phyloP scores from a whole-genome alignment of 2,888 invertebrate species.

The Rhimphoctona megacephalus region DNA sequence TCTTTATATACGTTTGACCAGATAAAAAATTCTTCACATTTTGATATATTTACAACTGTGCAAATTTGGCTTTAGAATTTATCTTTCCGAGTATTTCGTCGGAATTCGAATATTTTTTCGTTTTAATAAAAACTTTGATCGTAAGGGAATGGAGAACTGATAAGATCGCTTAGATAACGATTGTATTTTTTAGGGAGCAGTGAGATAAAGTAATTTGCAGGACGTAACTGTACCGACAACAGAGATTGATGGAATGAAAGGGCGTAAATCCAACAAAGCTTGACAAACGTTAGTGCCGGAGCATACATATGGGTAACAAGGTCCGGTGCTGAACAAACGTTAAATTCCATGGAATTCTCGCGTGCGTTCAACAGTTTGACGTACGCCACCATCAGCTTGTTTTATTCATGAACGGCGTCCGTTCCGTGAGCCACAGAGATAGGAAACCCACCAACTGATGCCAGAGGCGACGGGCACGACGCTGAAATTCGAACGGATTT shows the following conservation, averaged over 20 bases:
- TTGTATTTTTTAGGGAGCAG: constrained; percentile 17
- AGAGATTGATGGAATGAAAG: constrained; percentile 34
- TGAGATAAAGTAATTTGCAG: constrained; percentile 61
- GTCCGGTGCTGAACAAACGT: constrained; percentile 65
- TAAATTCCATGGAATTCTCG: constrained; percentile 70
- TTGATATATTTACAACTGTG: constrained; percentile 4
- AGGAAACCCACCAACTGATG: constrained; percentile 63
- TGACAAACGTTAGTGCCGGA: constrained; percentile 33
- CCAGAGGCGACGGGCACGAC: constrained; percentile 64
- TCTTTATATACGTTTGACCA: background rate
- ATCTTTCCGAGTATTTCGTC: constrained; percentile 1
- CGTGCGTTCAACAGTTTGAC: constrained; percentile 73
- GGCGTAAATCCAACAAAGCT: constrained; percentile 49
- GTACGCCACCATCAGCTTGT: constrained; percentile 70
- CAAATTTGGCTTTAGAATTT: constrained; percentile 43
- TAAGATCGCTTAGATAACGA: constrained; percentile 47
- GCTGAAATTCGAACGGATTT: constrained; percentile 70
- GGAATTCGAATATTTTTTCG: background rate
- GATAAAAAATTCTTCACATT: background rate
- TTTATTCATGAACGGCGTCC: constrained; percentile 74
- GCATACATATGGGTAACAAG: constrained; percentile 49
- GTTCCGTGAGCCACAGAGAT: constrained; percentile 58
- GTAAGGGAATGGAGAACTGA: constrained; percentile 25
- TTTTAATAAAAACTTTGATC: background rate
- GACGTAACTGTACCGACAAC: constrained; percentile 15